phyloP scores from a whole-genome alignment of 2,888 invertebrate species.

The Criorhina ranunculi region DNA sequence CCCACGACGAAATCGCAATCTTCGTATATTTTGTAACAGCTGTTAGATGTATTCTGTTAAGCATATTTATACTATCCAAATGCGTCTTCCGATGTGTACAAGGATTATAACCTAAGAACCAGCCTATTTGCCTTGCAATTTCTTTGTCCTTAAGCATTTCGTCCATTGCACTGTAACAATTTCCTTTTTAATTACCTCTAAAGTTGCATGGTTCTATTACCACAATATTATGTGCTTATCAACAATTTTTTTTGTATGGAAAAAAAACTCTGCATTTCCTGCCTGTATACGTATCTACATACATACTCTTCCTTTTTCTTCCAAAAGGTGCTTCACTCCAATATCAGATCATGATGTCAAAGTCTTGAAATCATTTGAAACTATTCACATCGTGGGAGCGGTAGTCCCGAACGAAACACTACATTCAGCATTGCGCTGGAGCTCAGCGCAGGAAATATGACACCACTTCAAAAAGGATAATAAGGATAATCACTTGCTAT shows the following conservation, averaged over 20 bases:
- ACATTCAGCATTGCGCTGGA: conserved; percentile 26
- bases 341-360: conserved; percentile 62
- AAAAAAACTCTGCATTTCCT: conserved; percentile 52
- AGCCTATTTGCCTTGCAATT: too few species aligned
- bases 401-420: conserved; percentile 50
- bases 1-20: too few species aligned
- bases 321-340: conserved; percentile 54
- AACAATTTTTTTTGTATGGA: neutral
- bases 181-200: too few species aligned
- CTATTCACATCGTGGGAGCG: conserved; percentile 75
- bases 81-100: too few species aligned
- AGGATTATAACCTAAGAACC: too few species aligned
- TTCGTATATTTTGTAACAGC: too few species aligned
- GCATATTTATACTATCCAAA: too few species aligned
- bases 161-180: too few species aligned
- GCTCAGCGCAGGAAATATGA: conserved; percentile 63
- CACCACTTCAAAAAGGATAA: conserved; percentile 76
- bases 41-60: too few species aligned
- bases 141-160: too few species aligned
- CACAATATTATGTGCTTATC: too few species aligned
- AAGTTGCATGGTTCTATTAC: too few species aligned
- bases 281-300: neutral
- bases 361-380: conserved; percentile 70
- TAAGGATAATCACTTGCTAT: conserved; percentile 77
- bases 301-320: conserved; percentile 24